Evolutionary conservation across 2,113 vertebrate species (phyloP), one percentile per base, ranked within the genome.

Genomic region (Pluvianellus socialis): DNA sequence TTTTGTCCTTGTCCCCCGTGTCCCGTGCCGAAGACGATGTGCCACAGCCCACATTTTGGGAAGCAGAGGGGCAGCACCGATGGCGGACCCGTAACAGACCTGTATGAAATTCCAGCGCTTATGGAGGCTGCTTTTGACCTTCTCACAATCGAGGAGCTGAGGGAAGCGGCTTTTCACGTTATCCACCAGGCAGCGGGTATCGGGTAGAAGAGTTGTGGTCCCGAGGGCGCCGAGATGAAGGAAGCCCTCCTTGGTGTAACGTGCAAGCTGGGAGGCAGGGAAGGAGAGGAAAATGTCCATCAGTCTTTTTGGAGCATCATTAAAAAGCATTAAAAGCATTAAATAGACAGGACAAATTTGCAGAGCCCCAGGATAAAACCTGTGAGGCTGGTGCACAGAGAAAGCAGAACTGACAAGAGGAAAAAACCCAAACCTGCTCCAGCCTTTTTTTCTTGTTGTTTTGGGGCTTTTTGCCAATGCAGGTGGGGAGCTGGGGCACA

Each of bases 101-200:
- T 99, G 99, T 90, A 98, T 98, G 98, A 99, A 99, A 79, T 97
- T 98, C 99, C 99, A 99, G 24, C 98, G 99, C 84, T 99, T 99
- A 93, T 99, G 98, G n/a, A 98, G 98, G 65, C 98, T 97, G 88
- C 98, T 99, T 94, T 98, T 98, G 94, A 99, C 98, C 95, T 99
- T 99, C 63, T 99, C 99, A 0, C 99, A 99, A 89, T 99, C 98
- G 6, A 99, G 98, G 55, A 99, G 99, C 97, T 99, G 99, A 17
- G 99, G 99, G 63, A 98, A 98, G 85, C 95, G 98, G 94, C 98
- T 98, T 93, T 98, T 98, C 85, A 98, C 97, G 2, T 99, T 99
- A 67, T 99, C 99, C 95, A 99, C 99, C 92, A 99, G 96, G 77
- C 99, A 99, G 94, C 98, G 99, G 2, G 99, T 99, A 80, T 99